Conservation (phyloP, 64 coral and sea anemone species). For the Pocillopora damicornis region DNA sequence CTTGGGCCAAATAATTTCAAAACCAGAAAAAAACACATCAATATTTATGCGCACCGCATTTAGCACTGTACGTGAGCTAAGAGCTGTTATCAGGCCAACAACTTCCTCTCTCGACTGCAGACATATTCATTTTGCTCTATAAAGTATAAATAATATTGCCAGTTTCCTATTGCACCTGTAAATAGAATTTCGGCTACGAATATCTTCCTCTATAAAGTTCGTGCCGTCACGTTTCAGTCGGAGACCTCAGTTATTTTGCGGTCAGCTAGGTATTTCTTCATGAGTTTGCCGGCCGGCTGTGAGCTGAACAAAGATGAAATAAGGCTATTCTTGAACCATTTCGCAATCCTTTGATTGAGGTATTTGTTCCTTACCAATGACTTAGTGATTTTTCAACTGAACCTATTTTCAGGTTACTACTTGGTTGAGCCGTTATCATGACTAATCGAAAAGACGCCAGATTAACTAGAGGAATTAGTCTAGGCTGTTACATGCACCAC, state of each 20-base stretch:
- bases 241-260: slow-evolving; percentile 13
- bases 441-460: too few species aligned
- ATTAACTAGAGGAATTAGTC: too few species aligned
- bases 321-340: not conserved
- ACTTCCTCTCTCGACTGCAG: not conserved
- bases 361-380: not conserved
- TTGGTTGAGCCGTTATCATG: not conserved
- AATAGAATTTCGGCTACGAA: slow-evolving; percentile 9
- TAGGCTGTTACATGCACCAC: too few species aligned
- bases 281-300: not conserved
- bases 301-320: not conserved
- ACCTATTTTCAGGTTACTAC: not conserved
- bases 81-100: not conserved
- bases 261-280: slow-evolving; percentile 8
- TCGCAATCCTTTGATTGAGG: not conserved
- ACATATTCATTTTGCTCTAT: slow-evolving; percentile 20
- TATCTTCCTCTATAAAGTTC: not conserved
- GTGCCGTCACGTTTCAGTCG: slow-evolving; percentile 19
- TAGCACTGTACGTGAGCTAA: not conserved
- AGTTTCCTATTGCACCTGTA: slow-evolving; percentile 10
- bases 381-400: not conserved
- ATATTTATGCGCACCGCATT: not conserved
- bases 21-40: not conserved
- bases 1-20: not conserved
- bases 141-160: slow-evolving; percentile 23